Base-by-base conservation (phyloP, 2,113 vertebrate genomes). In the Sylvietta virens region DNA sequence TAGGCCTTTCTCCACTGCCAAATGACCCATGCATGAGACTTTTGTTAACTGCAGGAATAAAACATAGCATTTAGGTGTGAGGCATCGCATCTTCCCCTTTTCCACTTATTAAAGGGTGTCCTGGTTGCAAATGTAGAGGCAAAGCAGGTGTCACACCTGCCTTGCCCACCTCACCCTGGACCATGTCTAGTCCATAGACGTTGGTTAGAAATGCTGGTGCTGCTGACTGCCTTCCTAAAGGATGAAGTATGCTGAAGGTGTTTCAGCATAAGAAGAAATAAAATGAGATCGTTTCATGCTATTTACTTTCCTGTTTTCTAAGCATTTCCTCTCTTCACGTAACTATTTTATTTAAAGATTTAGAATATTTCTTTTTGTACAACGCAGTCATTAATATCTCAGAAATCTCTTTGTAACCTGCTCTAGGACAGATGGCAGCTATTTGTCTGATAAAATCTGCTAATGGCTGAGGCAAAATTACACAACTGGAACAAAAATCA, bases 351-450 rank as follows among this genome's bases (percentile, higher is more conserved):
- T 84, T 71, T 93, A 87, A 92, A 91, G 62, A 85, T 72, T 53
- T 35, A 62, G 78, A 93, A 39, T 90, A 62, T 69, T 90, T 83
- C 39, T 60, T 87, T 89, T 71, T 72, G 47, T 67, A 58, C 54
- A 81, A 86, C 24, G 37, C 30, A 47, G 56, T 83, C 70, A 89
- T 40, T 85, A 94, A 81, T 86, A 90, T 91, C 92, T 90, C 61
- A 88, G 67, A 92, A 64, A 90, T 87, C 81, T 82, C 62, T 92
- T 88, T 92, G 80, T 94, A 94, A 82, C 73, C 82, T 73, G 31
- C 73, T 90, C 72, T 71, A 89, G 84, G 77, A 90, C 76, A 96
- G 85, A 90, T 66, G 67, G 81, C 47, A 88, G 51, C 62, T 86
- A 64, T 83, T 90, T 79, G 42, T 81, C 66, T 67, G 65, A 91